A percentile compares a stretch with the other conserved stretches of the same genome.
phyloP scores from a whole-genome alignment of 2,797 vertebrate species.

The Gallinago nigripennis region DNA sequence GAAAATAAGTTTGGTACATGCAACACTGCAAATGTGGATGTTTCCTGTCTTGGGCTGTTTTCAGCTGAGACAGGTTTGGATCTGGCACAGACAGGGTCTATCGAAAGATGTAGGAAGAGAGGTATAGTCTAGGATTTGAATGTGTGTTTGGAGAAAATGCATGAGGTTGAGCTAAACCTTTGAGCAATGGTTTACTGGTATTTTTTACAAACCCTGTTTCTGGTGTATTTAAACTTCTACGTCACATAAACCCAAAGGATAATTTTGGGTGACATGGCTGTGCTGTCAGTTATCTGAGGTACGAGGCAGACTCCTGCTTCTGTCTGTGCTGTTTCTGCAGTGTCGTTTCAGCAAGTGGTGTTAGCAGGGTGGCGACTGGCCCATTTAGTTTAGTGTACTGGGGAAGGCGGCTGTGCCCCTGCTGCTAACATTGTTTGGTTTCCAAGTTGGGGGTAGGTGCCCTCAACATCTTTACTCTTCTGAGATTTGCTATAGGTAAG shows the following conservation, averaged over 20 bases:
- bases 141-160: neutral
- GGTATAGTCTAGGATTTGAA: neutral
- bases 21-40: neutral
- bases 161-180: neutral
- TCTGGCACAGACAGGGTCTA: neutral
- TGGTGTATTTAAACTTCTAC: neutral
- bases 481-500: neutral
- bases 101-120: neutral
- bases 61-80: neutral
- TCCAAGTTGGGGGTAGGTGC: neutral
- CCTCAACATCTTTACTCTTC: accelerated
- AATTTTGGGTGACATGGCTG: neutral
- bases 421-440: neutral
- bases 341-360: accelerated
- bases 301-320: neutral
- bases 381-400: accelerated
- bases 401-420: neutral
- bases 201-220: neutral
- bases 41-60: neutral
- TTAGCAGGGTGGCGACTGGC: neutral
- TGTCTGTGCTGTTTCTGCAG: neutral
- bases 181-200: neutral
- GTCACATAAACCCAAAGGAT: neutral
- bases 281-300: neutral
- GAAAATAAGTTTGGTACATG: neutral